A percentile compares a stretch with the other conserved stretches of the same genome.
Evolutionary conservation across 1,140 invertebrate genomes (phyloP).

Genomic region (Mamestra configurata): DNA sequence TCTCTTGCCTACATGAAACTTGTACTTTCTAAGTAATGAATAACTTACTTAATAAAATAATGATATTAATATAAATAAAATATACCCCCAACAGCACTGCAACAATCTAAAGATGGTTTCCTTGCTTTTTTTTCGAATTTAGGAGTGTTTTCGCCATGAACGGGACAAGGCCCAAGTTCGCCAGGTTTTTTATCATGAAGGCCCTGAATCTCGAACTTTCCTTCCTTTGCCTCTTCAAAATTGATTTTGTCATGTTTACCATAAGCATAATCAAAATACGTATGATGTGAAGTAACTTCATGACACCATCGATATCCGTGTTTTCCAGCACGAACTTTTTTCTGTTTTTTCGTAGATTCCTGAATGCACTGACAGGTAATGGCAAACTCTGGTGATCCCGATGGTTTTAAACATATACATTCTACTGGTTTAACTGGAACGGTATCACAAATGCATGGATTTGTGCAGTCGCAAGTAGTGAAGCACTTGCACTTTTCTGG

Average conservation of each 20-base stretch:
- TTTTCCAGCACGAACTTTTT: slow-evolving; percentile 75
- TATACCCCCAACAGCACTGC: slow-evolving; percentile 81
- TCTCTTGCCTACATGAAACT: too few species aligned
- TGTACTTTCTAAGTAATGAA: neutral
- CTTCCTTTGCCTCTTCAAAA: slow-evolving; percentile 62
- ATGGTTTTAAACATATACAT: slow-evolving; percentile 72
- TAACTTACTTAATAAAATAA: neutral
- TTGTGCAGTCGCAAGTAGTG: slow-evolving; percentile 68
- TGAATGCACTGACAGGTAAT: slow-evolving; percentile 68
- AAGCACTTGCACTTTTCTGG: slow-evolving; percentile 77
- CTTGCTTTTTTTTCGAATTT: slow-evolving; percentile 71
- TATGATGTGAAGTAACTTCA: slow-evolving; percentile 79
- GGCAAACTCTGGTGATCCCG: slow-evolving; percentile 54
- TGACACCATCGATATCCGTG: slow-evolving; percentile 81
- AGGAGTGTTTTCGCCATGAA: slow-evolving; percentile 64
- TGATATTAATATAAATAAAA: neutral
- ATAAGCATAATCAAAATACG: slow-evolving; percentile 80
- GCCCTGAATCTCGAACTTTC: slow-evolving; percentile 77
- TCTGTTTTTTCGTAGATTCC: slow-evolving; percentile 64
- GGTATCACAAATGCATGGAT: slow-evolving; percentile 76
- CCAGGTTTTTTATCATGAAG: slow-evolving; percentile 65
- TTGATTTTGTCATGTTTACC: slow-evolving; percentile 70
- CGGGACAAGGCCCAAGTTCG: slow-evolving; percentile 57
- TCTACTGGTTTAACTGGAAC: slow-evolving; percentile 57
- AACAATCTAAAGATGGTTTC: slow-evolving; percentile 79